Conservation (phyloP, 2,888 invertebrate genomes). For the Clivina fossor region DNA sequence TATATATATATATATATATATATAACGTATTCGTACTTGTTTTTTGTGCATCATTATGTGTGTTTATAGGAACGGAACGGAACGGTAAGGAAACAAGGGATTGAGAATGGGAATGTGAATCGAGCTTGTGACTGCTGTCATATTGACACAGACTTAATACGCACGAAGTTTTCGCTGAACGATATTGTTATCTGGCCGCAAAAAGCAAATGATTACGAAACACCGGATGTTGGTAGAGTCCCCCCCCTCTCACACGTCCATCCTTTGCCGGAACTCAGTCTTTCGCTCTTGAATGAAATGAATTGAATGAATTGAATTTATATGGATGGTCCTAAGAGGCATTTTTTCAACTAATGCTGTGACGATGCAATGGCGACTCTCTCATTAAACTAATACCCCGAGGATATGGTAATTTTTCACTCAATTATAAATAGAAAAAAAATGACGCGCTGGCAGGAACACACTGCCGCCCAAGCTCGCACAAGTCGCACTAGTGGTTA, state of each 20-base stretch:
- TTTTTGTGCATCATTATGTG: no score
- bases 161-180: constrained; percentile 1
- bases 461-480: no score
- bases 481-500: constrained; percentile 10
- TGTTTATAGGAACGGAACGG: no score
- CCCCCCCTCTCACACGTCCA: not conserved
- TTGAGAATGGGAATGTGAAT: no score
- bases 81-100: no score
- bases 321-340: not conserved
- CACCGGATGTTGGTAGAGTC: constrained; percentile 2
- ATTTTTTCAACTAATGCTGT: constrained; percentile 17
- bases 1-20: no score
- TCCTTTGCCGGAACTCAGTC: not conserved
- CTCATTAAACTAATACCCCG: constrained; percentile 24
- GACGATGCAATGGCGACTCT: not conserved
- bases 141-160: constrained; percentile 15
- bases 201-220: constrained; percentile 19
- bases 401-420: constrained; percentile 26
- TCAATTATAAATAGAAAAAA: constrained; percentile 21
- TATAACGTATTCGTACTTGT: no score
- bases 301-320: constrained; percentile 1
- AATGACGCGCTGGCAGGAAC: constrained; percentile 6
- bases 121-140: constrained; percentile 3
- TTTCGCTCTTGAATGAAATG: not conserved
- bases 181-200: constrained; percentile 13